These are phyloP conservation scores for Chaenocephalus aceratus DNA, from an alignment of 2,113 vertebrate genomes.

Conservation along the genomic window DNA sequence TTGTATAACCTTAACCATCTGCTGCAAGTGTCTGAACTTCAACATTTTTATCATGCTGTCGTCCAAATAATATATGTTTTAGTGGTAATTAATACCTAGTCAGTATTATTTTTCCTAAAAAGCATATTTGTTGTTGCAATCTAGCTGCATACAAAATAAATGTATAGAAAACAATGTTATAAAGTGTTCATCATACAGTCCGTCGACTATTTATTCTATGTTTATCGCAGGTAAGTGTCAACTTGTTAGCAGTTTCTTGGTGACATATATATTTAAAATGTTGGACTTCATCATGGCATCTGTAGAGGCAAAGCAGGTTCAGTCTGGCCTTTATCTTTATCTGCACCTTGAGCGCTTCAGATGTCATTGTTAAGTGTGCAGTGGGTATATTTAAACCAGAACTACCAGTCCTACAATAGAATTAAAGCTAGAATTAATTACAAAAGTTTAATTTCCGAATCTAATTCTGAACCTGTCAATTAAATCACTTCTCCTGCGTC, in stretches of 20 bases:
- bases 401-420: background rate
- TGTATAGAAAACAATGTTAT: background rate
- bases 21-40: background rate
- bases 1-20: background rate
- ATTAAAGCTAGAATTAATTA: too few species aligned
- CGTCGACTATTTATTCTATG: background rate
- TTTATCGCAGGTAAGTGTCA: background rate
- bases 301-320: background rate
- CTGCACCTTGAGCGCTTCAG: background rate
- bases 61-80: background rate
- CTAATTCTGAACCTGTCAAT: background rate
- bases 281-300: background rate
- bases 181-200: background rate
- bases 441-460: background rate
- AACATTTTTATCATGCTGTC: background rate
- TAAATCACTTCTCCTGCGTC: slow-evolving; percentile 5
- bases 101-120: background rate
- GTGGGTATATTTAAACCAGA: background rate
- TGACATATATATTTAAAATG: background rate
- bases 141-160: background rate
- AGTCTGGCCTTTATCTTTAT: background rate
- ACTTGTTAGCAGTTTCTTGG: background rate
- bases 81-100: background rate
- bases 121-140: background rate
- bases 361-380: background rate